Percentiles rank a stretch among this genome's conserved stretches.
phyloP scores from a whole-genome alignment of 2,113 vertebrate genomes.

The Xenopus borealis region DNA sequence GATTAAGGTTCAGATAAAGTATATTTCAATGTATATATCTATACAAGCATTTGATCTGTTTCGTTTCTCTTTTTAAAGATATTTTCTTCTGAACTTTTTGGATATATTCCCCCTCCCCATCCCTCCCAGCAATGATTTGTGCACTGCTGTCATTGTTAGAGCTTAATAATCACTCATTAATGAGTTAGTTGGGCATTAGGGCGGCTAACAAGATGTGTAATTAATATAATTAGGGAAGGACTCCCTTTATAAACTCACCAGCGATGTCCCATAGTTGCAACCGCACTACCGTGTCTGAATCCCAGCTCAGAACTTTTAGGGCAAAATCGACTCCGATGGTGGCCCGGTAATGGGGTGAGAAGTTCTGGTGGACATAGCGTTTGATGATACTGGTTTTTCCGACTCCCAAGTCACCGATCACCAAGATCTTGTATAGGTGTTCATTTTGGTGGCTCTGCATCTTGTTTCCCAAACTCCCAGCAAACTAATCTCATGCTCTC shows the following conservation, averaged over 20 bases:
- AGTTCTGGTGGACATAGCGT: slow-evolving; percentile 92
- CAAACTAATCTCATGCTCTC: slow-evolving; percentile 49
- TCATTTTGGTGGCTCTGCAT: slow-evolving; percentile 83
- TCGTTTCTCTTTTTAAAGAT: too few species aligned
- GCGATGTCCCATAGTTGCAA: slow-evolving; percentile 86
- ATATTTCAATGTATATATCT: not conserved
- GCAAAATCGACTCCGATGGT: slow-evolving; percentile 98
- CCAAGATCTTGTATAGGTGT: slow-evolving; percentile 93
- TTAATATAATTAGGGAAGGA: not conserved
- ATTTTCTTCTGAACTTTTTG: too few species aligned
- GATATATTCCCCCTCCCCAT: too few species aligned
- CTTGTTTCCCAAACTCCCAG: slow-evolving; percentile 54
- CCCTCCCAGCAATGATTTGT: too few species aligned
- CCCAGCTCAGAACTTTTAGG: slow-evolving; percentile 92
- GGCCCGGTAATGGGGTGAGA: slow-evolving; percentile 80
- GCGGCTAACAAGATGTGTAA: not conserved
- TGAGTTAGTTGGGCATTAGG: not conserved
- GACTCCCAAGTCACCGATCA: slow-evolving; percentile 86
- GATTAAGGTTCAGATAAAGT: not conserved
- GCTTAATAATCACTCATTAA: not conserved
- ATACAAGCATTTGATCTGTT: too few species aligned
- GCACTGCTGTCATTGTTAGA: not conserved
- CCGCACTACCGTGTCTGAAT: slow-evolving; percentile 82
- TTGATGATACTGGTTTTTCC: slow-evolving; percentile 83
- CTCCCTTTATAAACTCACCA: slow-evolving; percentile 57